Base-by-base conservation (phyloP, 2,113 vertebrate genomes). In the Crypturellus undulatus region DNA sequence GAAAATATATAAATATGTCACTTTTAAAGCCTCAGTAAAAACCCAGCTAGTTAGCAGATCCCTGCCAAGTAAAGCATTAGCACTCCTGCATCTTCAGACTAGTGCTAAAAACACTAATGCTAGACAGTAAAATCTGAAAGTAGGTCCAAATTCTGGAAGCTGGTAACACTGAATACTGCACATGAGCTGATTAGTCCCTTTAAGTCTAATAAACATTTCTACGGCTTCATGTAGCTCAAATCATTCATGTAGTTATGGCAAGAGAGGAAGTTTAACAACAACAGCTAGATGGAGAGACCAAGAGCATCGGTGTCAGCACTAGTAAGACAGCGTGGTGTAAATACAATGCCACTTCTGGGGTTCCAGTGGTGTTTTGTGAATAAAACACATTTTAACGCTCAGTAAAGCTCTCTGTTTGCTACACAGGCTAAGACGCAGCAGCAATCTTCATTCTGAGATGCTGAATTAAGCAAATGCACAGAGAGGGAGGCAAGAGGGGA, bases 1-100 rank as follows among this genome's bases (percentile, higher is more conserved):
- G 49, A 43, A 45, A 96, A 92, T 93, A 76, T 1, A 89, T 11
- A 85, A 89, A 87, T 15, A 56, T 47, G 88, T 47, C 85, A 15
- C 20, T 47, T 69, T 62, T 90, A 21, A 36, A 24, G 69, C 5
- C 71, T 56, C 69, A 87, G 91, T 24, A 38, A 94, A 59, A 28
- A 14, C 28, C 15, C 42, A 15, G 62, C 77, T 32, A 42, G 49
- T 34, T 72, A 45, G 59, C 13, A 7, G 45, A 7, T 54, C 62
- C 64, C 45, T 79, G 40, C 8, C 18, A 36, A 32, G 49, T 8
- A 65, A 88, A 64, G 52, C 28, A 52, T n/a, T 25, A 16, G 4
- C n/a, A 42, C 19, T 9, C 51, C 22, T 42, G 40, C 45, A 42
- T 38, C n/a, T 83, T 75, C 64, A 60, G 32, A 60, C 3, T 3